A percentile compares a stretch with the other conserved stretches of the same genome.
These are phyloP conservation scores for human (Homo sapiens) DNA, from an alignment of 2,113 vertebrate genomes.

Conservation along the genomic window DNA sequence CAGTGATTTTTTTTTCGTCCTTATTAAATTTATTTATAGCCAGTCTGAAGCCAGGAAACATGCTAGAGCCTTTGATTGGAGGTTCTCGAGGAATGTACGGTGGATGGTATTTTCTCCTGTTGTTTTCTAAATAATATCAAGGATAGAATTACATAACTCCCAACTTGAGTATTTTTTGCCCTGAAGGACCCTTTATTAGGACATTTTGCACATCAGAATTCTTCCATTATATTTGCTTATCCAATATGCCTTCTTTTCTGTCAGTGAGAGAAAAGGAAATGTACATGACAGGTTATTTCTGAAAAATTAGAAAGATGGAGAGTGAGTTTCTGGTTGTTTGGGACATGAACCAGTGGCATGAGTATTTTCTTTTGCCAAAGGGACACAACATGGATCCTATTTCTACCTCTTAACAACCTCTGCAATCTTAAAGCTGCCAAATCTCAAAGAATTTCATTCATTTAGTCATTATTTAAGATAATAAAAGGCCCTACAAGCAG, in stretches of 20 bases:
- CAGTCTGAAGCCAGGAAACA: constrained; percentile 71
- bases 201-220: constrained; percentile 58
- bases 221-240: constrained; percentile 59
- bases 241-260: constrained; percentile 41
- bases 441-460: constrained; percentile 44
- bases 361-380: constrained; percentile 26
- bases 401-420: constrained; percentile 37
- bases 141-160: constrained; percentile 61
- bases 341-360: neutral
- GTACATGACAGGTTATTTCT: constrained; percentile 16
- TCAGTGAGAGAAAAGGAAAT: constrained; percentile 48
- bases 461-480: constrained; percentile 64
- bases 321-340: constrained; percentile 38
- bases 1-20: constrained; percentile 57
- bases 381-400: neutral
- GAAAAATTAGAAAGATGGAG: neutral
- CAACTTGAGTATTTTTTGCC: constrained; percentile 2
- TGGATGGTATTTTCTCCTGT: constrained; percentile 9
- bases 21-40: constrained; percentile 81
- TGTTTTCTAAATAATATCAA: constrained; percentile 73
- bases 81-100: constrained; percentile 61
- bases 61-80: constrained; percentile 68
- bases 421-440: constrained; percentile 46
- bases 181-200: constrained; percentile 39
- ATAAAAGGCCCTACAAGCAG: neutral